Evolutionary conservation across 2,113 vertebrate genomes (phyloP).

Genomic region (Speoplatyrhinus poulsoni): DNA sequence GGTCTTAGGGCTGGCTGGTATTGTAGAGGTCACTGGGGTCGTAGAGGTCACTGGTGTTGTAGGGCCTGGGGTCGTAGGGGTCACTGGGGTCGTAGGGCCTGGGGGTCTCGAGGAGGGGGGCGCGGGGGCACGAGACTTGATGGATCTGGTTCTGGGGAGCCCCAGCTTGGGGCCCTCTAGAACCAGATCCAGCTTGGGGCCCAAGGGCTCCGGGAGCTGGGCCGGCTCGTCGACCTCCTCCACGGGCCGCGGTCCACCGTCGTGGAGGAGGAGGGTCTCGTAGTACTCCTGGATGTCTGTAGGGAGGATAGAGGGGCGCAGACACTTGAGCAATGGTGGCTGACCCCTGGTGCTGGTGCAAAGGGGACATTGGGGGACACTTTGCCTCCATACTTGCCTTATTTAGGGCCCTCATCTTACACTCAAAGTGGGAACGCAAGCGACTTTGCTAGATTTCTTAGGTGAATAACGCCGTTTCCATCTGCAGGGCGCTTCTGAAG

Average conservation of each 20-base stretch:
- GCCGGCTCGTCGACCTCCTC: not conserved
- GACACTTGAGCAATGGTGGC: not conserved
- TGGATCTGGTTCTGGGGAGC: conserved; percentile 39
- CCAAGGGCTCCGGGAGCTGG: not conserved
- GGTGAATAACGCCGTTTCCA: too few species aligned
- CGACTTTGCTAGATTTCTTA: too few species aligned
- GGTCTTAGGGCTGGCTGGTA: conserved; percentile 16
- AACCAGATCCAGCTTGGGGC: conserved; percentile 11
- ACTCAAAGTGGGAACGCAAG: too few species aligned
- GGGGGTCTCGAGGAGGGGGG: conserved; percentile 26
- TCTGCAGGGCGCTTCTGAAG: too few species aligned
- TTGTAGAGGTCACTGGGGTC: not conserved
- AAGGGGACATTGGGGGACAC: not conserved
- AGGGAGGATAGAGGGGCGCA: not conserved
- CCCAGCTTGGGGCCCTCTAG: conserved; percentile 18
- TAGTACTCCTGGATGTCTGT: conserved; percentile 74
- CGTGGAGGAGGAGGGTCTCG: conserved; percentile 56
- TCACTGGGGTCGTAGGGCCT: not conserved
- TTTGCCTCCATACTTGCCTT: too few species aligned
- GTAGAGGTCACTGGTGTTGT: conserved; percentile 5
- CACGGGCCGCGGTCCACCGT: conserved; percentile 23
- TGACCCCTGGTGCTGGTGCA: not conserved
- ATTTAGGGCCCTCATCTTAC: too few species aligned
- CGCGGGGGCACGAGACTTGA: conserved; percentile 56
- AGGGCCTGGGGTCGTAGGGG: not conserved